Evolutionary conservation across 2,797 vertebrate species (phyloP).

Genomic region (Threskiornis aethiopicus): DNA sequence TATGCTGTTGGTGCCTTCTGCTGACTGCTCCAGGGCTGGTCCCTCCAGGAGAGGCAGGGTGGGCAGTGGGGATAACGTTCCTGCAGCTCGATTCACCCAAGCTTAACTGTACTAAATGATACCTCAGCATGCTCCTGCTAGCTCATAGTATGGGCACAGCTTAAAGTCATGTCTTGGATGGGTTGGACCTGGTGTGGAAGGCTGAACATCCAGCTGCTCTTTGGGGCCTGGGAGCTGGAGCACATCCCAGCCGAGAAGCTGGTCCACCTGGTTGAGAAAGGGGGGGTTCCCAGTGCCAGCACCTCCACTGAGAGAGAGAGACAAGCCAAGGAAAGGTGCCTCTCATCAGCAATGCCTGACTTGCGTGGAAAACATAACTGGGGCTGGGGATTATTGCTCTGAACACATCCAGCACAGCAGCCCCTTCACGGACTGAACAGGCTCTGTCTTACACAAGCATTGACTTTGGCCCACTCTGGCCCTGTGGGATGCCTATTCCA

Average conservation of each 20-base stretch:
- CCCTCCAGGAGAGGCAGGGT: neutral
- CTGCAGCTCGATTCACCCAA: neutral
- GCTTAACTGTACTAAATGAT: neutral
- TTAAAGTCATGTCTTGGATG: neutral
- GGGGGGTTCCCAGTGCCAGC: neutral
- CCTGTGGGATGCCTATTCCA: neutral
- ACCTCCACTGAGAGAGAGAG: neutral
- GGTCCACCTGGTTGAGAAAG: neutral
- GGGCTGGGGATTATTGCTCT: neutral
- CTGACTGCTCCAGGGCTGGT: neutral
- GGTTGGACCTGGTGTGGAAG: neutral
- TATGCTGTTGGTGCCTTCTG: neutral
- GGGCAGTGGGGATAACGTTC: rapidly evolving
- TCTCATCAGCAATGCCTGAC: neutral
- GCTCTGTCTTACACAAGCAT: neutral
- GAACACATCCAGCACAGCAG: neutral
- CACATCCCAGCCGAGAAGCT: neutral
- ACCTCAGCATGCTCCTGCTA: neutral
- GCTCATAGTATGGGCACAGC: neutral
- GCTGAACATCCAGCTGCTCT: neutral
- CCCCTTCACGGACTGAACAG: neutral
- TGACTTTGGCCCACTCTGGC: neutral
- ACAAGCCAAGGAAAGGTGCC: neutral
- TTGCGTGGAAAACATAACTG: neutral
- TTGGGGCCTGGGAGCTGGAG: neutral